Conservation (phyloP, 2,888 invertebrate species). For the Sympetrum striolatum region DNA sequence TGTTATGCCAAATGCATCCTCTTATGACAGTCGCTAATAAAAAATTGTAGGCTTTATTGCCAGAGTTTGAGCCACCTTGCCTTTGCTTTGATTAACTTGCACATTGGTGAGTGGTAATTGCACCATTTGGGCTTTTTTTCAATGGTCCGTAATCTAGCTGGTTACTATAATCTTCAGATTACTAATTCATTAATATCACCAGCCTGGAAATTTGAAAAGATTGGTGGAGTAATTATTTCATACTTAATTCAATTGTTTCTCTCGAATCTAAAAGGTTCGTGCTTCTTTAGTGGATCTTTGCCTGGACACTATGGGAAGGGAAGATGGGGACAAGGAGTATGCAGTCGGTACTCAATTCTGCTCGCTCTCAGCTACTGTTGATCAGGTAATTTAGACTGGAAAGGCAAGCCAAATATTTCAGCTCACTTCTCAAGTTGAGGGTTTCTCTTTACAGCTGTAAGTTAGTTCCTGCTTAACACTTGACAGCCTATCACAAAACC, state of each 20-base stretch:
- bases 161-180: neutral
- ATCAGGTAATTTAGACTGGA: slow-evolving; percentile 49
- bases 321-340: slow-evolving; percentile 53
- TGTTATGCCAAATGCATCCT: neutral
- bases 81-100: slow-evolving; percentile 1
- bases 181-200: neutral
- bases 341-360: slow-evolving; percentile 52
- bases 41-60: neutral
- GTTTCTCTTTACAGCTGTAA: neutral
- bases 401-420: neutral
- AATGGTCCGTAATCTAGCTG: neutral
- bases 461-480: neutral
- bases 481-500: no score
- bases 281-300: slow-evolving; percentile 50
- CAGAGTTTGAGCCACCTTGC: neutral
- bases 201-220: neutral
- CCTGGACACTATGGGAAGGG: slow-evolving; percentile 54
- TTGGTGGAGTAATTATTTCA: neutral
- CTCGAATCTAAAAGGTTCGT: slow-evolving; percentile 42
- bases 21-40: neutral
- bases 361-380: slow-evolving; percentile 48
- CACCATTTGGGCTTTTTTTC: neutral
- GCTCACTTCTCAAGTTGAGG: neutral
- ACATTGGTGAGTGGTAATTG: neutral
- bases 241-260: slow-evolving; percentile 32